Evolutionary conservation across 2,888 invertebrate genomes (phyloP), one percentile per base, ranked within the genome.

Genomic region (Euphydryas editha): DNA sequence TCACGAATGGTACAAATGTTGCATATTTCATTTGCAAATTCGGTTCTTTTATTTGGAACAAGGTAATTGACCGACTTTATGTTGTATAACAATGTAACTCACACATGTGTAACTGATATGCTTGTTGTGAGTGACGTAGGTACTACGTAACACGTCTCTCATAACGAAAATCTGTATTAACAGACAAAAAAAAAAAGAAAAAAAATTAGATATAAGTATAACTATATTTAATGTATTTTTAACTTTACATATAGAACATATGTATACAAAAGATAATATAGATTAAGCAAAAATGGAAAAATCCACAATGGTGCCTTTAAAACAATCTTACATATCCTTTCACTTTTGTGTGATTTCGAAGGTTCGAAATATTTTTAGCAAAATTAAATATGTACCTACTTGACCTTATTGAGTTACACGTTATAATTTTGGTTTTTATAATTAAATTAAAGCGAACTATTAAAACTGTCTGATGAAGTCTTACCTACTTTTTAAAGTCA

Each of bases 21-120:
- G 75, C 74, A 73, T 70, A 70, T 76, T 73, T 71, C 67, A 72
- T 69, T 73, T 73, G 74, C 72, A 68, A 77, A 75, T 70, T 73
- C 73, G 69, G 70, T 67, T 62, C 63, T 74, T 75, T 76, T 75
- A 77, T 75, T 75, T 66, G 69, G 75, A 69, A 72, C 77, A 72
- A 76, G 75, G 75, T 73, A 74, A 68, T 75, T 75, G 75, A 75
- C 76, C 76, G 74, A 73, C 64, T 72, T 74, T 70, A 68, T 64
- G 66, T 65, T 67, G 71, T 68, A 75, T 65, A 67, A 73, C 73
- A 75, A 69, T 76, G 65, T 75, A 72, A 69, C 69, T 65, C 69
- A 72, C 69, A 73, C 74, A 73, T 68, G 74, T 60, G 72, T 51
- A 60, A 10, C 46, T 51, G 56, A 17, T 36, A n/a, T 39, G 20